Evolutionary conservation across 2,888 invertebrate species (phyloP).

Genomic region (Dilophus febrilis): DNA sequence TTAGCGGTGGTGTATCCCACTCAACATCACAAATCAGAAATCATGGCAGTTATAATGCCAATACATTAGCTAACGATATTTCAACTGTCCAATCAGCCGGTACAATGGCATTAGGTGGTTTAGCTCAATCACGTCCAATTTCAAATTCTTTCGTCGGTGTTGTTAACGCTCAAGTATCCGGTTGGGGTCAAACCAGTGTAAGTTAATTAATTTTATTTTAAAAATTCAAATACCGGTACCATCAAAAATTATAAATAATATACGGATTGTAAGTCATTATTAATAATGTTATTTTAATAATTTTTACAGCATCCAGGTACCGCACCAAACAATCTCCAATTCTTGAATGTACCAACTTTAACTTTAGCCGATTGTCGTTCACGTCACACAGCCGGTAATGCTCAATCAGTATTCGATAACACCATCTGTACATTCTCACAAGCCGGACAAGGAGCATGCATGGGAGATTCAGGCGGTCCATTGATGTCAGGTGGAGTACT

Average conservation of each 20-base stretch:
- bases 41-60: slow-evolving; percentile 4
- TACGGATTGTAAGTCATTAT: no score
- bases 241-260: no score
- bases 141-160: slow-evolving; percentile 8
- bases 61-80: slow-evolving; percentile 6
- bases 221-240: no score
- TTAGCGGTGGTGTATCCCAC: slow-evolving; percentile 1
- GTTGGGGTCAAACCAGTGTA: slow-evolving; percentile 4
- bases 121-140: slow-evolving; percentile 1
- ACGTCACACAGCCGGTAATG: neutral
- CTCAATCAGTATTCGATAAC: slow-evolving; percentile 3
- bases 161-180: slow-evolving; percentile 1
- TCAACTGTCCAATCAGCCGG: slow-evolving; percentile 2
- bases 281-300: neutral
- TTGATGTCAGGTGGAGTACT: slow-evolving; percentile 5
- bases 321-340: slow-evolving; percentile 1
- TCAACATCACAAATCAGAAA: slow-evolving; percentile 2
- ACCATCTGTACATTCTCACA: slow-evolving; percentile 7
- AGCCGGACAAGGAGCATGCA: slow-evolving; percentile 6
- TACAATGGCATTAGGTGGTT: neutral
- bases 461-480: slow-evolving; percentile 17
- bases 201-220: neutral
- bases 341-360: slow-evolving; percentile 1
- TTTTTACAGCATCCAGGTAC: neutral
- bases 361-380: slow-evolving; percentile 1